These are phyloP conservation scores for Probaryconus sp. DNA, from an alignment of 1,140 invertebrate genomes.

Conservation along the genomic window DNA sequence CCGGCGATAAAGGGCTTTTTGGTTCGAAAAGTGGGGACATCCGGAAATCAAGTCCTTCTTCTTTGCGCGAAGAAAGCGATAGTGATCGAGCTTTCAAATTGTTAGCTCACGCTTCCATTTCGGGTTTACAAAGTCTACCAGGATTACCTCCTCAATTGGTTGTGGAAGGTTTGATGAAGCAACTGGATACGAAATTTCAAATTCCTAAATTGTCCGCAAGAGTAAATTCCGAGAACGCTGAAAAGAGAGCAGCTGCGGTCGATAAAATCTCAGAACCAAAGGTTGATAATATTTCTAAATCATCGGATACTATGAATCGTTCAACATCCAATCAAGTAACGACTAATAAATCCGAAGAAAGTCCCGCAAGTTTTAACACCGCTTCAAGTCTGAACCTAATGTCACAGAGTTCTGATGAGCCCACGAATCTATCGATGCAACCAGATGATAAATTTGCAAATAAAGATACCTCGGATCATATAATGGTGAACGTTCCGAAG, in stretches of 20 bases:
- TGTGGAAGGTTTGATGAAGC: slow-evolving; percentile 87
- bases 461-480: slow-evolving; percentile 53
- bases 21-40: slow-evolving; percentile 79
- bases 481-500: slow-evolving; percentile 57
- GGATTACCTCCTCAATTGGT: slow-evolving; percentile 76
- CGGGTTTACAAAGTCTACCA: slow-evolving; percentile 76
- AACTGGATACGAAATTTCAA: slow-evolving; percentile 90
- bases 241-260: slow-evolving; percentile 60
- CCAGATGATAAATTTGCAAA: slow-evolving; percentile 57
- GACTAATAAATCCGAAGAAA: slow-evolving; percentile 46
- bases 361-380: slow-evolving; percentile 16
- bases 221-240: slow-evolving; percentile 62
- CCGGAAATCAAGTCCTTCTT: slow-evolving; percentile 82
- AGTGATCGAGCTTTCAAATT: slow-evolving; percentile 79
- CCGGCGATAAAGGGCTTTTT: slow-evolving; percentile 82
- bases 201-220: slow-evolving; percentile 88
- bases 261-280: slow-evolving; percentile 8
- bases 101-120: slow-evolving; percentile 79
- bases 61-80: slow-evolving; percentile 81
- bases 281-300: slow-evolving; percentile 16
- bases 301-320: slow-evolving; percentile 11
- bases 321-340: neutral
- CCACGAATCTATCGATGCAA: slow-evolving; percentile 75
- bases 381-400: slow-evolving; percentile 56
- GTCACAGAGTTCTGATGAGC: slow-evolving; percentile 65